A percentile compares a stretch with the other conserved stretches of the same genome.
Evolutionary conservation across 2,797 vertebrate genomes (phyloP).

Genomic region (Heliangelus exortis): DNA sequence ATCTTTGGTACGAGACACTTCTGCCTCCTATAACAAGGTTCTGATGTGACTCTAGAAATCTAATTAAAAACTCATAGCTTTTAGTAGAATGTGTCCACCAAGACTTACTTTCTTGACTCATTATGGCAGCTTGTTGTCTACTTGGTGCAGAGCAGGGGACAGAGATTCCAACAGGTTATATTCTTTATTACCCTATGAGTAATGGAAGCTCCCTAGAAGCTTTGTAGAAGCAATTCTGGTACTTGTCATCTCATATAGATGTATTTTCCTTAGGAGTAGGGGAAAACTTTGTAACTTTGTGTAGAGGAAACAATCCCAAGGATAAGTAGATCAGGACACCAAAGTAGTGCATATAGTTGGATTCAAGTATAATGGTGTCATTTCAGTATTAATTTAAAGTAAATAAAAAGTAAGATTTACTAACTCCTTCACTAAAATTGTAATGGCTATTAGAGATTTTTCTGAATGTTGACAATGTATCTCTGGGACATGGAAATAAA

Average conservation of each 20-base stretch:
- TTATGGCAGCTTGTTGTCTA: background rate
- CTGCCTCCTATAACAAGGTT: background rate
- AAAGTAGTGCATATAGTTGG: background rate
- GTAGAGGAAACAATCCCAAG: background rate
- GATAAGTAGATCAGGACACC: background rate
- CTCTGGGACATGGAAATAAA: background rate
- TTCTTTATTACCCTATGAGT: background rate
- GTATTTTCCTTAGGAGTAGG: background rate
- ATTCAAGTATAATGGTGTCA: background rate
- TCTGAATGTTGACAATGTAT: background rate
- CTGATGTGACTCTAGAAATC: background rate
- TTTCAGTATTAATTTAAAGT: background rate
- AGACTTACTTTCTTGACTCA: background rate
- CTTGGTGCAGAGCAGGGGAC: background rate
- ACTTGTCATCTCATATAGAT: background rate
- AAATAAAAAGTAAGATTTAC: rapidly evolving
- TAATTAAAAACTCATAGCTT: background rate
- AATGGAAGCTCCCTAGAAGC: background rate
- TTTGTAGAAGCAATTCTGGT: background rate
- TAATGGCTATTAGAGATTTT: background rate
- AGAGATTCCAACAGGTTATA: background rate
- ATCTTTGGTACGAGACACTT: background rate
- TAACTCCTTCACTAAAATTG: background rate
- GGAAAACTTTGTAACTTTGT: background rate
- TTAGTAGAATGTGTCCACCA: background rate